These are phyloP conservation scores for Thereva nobilitata DNA, from an alignment of 2,888 invertebrate genomes.

Conservation along the genomic window DNA sequence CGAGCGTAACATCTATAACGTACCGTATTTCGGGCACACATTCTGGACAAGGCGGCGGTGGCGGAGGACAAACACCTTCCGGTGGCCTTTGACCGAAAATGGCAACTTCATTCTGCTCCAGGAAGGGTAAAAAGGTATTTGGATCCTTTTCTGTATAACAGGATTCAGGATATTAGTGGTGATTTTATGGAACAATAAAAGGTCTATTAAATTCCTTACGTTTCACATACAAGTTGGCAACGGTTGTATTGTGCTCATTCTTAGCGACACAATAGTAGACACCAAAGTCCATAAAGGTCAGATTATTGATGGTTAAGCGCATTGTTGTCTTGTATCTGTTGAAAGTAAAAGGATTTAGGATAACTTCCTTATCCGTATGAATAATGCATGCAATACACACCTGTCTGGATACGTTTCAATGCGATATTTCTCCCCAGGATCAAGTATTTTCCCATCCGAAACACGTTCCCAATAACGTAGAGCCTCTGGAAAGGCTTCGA, in stretches of 20 bases:
- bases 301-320: slow-evolving; percentile 74
- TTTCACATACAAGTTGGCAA: slow-evolving; percentile 71
- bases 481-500: slow-evolving; percentile 87
- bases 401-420: slow-evolving; percentile 63
- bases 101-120: slow-evolving; percentile 54
- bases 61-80: slow-evolving; percentile 64
- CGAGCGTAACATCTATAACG: slow-evolving; percentile 9
- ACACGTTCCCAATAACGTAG: slow-evolving; percentile 81
- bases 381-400: slow-evolving; percentile 45
- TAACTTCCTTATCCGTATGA: neutral
- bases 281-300: slow-evolving; percentile 71
- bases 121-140: slow-evolving; percentile 60
- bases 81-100: slow-evolving; percentile 68
- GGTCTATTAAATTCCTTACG: slow-evolving; percentile 59
- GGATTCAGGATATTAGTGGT: neutral
- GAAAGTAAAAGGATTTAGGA: neutral
- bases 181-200: neutral
- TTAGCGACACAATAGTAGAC: slow-evolving; percentile 84
- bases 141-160: slow-evolving; percentile 58
- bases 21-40: slow-evolving; percentile 33
- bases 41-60: slow-evolving; percentile 65
- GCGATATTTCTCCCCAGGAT: slow-evolving; percentile 67
- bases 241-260: slow-evolving; percentile 79
- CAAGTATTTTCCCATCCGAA: slow-evolving; percentile 73
- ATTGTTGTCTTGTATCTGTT: slow-evolving; percentile 69